Evolutionary conservation across 2,888 invertebrate genomes (phyloP), one percentile per base, ranked within the genome.

Genomic region (Mesochorus sp.): DNA sequence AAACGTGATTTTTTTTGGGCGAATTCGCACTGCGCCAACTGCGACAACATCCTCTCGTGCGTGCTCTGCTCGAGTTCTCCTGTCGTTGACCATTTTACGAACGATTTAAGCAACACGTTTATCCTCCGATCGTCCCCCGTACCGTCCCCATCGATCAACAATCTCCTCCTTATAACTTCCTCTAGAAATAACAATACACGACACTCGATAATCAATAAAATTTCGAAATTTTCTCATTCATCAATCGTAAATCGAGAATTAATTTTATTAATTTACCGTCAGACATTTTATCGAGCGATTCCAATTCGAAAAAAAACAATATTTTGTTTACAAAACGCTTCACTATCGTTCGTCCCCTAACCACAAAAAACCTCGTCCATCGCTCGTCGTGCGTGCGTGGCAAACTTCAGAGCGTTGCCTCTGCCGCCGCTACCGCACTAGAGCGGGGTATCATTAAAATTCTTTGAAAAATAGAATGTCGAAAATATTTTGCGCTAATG

Each of bases 61-160:
- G 95, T 72, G 4, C 82, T 81, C 39, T 84, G 85, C 53, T 90
- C 90, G 0, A 59, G 94, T 70, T 95, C 95, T 0, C 93, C 90
- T 59, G 93, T 93, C 85, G 94, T 95, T 68, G 95, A 94, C 96
- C 96, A 97, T 91, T 96, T 97, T 49, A 95, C 94, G 75, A 96
- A 94, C 19, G 95, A 95, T 92, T 97, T 97, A 6, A 98, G 91
- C 14, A 98, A 92, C 70, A 96, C 95, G 88, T 96, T 97, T 17
- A 99, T 93, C 73, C 98, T 93, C 72, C 98, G 94, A 88, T 99
- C 99, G 88, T 99, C 99, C 17, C 98, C 98, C 6, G 97, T 97
- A 4, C 99, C 99, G 92, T 99, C 99, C 12, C 99, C 99, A 90
- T 99, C 99, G 85, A 99, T 97, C 28, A 99, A 91, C 39, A 99